phyloP scores from a whole-genome alignment of 2,888 invertebrate species.

The Caenorhabditis parvicauda region DNA sequence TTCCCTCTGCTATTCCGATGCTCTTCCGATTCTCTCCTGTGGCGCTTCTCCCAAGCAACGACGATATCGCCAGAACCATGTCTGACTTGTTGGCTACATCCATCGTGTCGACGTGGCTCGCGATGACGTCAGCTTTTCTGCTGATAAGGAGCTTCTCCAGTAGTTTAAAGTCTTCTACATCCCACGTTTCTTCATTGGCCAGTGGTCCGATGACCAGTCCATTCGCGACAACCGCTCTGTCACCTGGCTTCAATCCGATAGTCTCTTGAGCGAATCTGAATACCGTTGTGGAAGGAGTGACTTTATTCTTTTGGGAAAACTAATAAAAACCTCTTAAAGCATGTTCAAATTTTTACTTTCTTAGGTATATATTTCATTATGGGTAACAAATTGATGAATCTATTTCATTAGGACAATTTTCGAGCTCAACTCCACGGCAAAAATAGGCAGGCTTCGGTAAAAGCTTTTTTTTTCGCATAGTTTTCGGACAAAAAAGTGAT shows the following conservation, averaged over 20 bases:
- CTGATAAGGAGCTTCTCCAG: slow-evolving; percentile 72
- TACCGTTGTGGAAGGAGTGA: not conserved
- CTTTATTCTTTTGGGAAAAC: not conserved
- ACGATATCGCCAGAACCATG: slow-evolving; percentile 63
- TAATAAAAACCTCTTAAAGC: too few relatives aligned
- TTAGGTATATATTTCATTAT: too few relatives aligned
- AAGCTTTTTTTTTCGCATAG: slow-evolving; percentile 75
- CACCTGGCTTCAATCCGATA: slow-evolving; percentile 72
- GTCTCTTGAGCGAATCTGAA: slow-evolving; percentile 70
- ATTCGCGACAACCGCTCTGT: slow-evolving; percentile 80
- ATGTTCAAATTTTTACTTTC: too few relatives aligned
- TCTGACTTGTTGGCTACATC: slow-evolving; percentile 60
- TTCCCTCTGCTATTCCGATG: too few relatives aligned
- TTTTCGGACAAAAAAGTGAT: slow-evolving; percentile 72
- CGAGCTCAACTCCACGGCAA: too few relatives aligned
- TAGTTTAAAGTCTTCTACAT: slow-evolving; percentile 82
- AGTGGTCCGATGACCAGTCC: slow-evolving; percentile 71
- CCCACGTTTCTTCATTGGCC: slow-evolving; percentile 69
- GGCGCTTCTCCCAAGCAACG: slow-evolving; percentile 62
- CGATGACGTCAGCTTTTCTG: not conserved
- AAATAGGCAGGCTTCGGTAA: too few relatives aligned
- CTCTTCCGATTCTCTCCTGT: slow-evolving; percentile 42
- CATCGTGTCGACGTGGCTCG: slow-evolving; percentile 53
- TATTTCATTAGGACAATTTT: too few relatives aligned
- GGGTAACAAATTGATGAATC: too few relatives aligned